Conservation (phyloP, 2,888 invertebrate species). For the Stenchaetothrips biformis region DNA sequence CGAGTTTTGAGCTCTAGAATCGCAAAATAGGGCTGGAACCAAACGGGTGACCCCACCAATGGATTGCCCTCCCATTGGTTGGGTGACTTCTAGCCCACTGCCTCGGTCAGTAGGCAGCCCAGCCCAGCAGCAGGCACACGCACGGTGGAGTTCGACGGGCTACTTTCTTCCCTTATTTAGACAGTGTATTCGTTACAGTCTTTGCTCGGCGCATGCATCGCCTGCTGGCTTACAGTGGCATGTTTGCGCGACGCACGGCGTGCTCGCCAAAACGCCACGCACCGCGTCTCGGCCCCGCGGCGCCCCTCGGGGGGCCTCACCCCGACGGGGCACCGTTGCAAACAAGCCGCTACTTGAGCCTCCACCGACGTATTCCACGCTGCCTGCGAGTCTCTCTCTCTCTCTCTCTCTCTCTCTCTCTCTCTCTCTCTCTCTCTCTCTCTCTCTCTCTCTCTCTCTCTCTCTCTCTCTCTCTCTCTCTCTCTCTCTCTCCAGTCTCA, state of each 20-base stretch:
- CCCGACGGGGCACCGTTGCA: background rate
- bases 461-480: background rate
- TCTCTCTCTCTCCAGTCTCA: background rate
- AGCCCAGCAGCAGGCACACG: too few species aligned
- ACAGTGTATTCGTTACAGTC: too few species aligned
- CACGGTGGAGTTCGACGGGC: too few species aligned
- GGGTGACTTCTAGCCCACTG: too few species aligned
- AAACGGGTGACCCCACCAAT: too few species aligned
- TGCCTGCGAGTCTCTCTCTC: background rate
- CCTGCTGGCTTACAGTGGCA: too few species aligned
- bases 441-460: background rate
- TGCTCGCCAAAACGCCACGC: conserved; percentile 40
- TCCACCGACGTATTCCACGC: background rate
- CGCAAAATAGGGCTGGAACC: too few species aligned
- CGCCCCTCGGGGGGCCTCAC: background rate
- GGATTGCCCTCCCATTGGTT: too few species aligned
- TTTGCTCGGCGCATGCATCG: too few species aligned
- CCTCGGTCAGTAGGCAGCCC: too few species aligned
- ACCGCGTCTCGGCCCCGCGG: conserved; percentile 35
- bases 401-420: background rate
- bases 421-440: background rate
- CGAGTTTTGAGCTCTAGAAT: too few species aligned
- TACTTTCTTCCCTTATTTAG: too few species aligned
- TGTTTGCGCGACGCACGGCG: background rate
- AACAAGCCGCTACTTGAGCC: conserved; percentile 6